Evolutionary conservation across 1,140 invertebrate genomes (phyloP), one percentile per base, ranked within the genome.

Genomic region (Thrips palmi): DNA sequence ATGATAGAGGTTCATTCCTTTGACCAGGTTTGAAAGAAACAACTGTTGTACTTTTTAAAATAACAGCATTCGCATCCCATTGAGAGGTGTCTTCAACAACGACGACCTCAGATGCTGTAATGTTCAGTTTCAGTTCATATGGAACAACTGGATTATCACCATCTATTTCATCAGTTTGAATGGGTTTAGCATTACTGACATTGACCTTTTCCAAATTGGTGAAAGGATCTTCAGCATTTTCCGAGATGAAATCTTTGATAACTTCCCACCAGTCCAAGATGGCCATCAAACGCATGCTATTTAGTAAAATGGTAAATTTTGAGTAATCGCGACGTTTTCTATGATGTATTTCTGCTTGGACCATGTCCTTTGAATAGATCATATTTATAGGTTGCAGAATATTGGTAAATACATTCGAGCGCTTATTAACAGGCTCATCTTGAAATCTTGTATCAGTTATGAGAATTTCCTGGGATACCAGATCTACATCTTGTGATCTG

Each of bases 211-310:
- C 4, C 6, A 37, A 29, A 44, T 39, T 36, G 29, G 34, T 19
- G 3, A 17, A 33, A 18, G 37, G 40, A 22, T 41, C 32, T 14
- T 44, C 47, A 19, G 47, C 43, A 37, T 51, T 49, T n/a, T 45
- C 45, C 5, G 67, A 49, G 0, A 97, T 62, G 56, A 92, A 97
- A 46, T 87, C 74, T 46, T 71, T 70, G 0, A 86, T 68, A 8
- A 74, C 70, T 52, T 89, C 74, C 70, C 92, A 79, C 84, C 91
- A 97, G 56, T 94, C 88, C 46, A 94, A 63, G 32, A 96, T 78
- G 0, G 84, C 79, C 67, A 96, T 89, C 4, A 97, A 57, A 33
- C 91, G 65, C 85, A 97, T 93, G 52, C 93, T 92, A 54, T 96
- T 93, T 2, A 97, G 61, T 14, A 97, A 59, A 37, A 97, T 75